Base-by-base conservation (phyloP, 2,113 vertebrate genomes). In the Forbesichthys agassizii region DNA sequence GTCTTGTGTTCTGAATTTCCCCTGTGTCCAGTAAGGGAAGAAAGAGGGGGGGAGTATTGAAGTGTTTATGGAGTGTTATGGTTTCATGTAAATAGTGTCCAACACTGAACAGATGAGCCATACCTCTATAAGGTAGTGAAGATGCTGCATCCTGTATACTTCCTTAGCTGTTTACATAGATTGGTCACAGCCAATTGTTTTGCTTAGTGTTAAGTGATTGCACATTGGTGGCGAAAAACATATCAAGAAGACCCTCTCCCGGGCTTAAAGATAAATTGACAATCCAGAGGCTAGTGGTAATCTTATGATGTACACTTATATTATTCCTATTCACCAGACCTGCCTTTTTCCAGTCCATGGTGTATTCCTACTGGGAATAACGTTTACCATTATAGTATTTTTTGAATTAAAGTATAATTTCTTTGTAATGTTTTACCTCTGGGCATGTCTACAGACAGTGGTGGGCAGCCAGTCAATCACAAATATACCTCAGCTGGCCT, bases 71-170 rank as follows among this genome's bases (percentile, higher is more conserved):
- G 57, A 6, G n/a, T 59, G 52, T 53, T 73, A 61, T 36, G 56
- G 62, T 42, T 68, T 75, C 54, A 52, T 12, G 36, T 85, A 75
- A 85, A 81, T 71, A 77, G 11, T 33, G 61, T 69, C 56, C 13
- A 69, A 69, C 66, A 74, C 71, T 52, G 18, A n/a, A 13, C n/a
- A 62, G 61, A 46, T 9, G 63, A 74, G 13, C 55, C 7, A 0
- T 11, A 33, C 42, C 13, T 27, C 4, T 56, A 12, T 14, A 55
- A 58, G 68, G 61, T 48, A 14, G 18, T 53, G 47, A 68, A 70
- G 64, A 78, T 65, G 76, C 57, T 79, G 48, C 71, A 80, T 86
- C 77, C 77, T 79, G 68, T 79, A 27, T 27, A 73, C 51, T 68
- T 36, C 42, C 61, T 48, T 14, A n/a, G 2, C 36, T 78, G 53